A percentile compares a stretch with the other conserved stretches of the same genome.
Conservation (phyloP, 2,888 invertebrate genomes). For the Dilophus febrilis region DNA sequence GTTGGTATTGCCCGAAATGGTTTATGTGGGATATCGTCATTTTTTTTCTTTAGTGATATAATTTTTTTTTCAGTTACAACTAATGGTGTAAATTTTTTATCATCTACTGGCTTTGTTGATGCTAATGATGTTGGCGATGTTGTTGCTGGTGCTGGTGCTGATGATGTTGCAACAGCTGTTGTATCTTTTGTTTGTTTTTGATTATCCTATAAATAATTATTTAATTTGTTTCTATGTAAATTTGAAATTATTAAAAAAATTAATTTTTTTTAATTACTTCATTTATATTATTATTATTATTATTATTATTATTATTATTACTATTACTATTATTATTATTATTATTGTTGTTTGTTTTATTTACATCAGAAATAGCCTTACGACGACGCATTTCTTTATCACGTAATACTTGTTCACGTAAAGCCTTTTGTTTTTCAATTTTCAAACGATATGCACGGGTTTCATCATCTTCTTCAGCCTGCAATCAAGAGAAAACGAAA, state of each 20-base stretch:
- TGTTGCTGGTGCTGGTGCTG: constrained; percentile 7
- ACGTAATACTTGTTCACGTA: constrained; percentile 30
- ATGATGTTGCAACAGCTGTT: no score
- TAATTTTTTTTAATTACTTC: constrained; percentile 18
- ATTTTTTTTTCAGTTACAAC: constrained; percentile 25
- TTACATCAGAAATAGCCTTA: constrained; percentile 27
- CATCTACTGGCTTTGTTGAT: no score
- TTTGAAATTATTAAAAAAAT: neutral
- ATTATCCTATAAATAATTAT: constrained; percentile 13
- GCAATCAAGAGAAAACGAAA: no score
- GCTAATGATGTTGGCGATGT: no score
- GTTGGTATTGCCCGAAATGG: constrained; percentile 18
- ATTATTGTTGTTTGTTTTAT: constrained; percentile 21
- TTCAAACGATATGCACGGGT: constrained; percentile 30
- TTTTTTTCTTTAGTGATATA: constrained; percentile 24
- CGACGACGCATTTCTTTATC: constrained; percentile 33
- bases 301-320: no score
- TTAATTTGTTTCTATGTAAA: constrained; percentile 7
- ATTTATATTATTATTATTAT: no score
- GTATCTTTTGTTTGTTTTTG: constrained; percentile 13
- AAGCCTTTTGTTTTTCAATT: constrained; percentile 33
- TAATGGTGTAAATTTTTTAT: constrained; percentile 20
- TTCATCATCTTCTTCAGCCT: constrained; percentile 34
- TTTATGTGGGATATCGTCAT: constrained; percentile 10
- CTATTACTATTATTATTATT: no score